Conservation (phyloP, 2,113 vertebrate species). For the Turdus rufiventris region DNA sequence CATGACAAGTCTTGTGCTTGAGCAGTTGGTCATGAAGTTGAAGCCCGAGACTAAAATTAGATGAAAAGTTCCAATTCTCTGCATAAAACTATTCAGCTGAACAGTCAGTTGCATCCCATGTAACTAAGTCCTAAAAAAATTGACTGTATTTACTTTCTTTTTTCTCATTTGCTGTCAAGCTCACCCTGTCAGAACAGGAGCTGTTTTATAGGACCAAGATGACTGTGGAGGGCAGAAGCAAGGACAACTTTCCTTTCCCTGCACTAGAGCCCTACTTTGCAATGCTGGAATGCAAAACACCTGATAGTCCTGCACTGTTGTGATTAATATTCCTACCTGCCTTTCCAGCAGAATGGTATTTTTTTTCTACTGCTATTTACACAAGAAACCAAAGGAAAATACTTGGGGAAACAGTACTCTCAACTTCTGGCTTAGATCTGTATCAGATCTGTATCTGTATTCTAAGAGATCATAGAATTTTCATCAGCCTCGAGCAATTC, state of each 20-base stretch:
- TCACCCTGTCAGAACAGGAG: background rate
- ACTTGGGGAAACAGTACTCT: background rate
- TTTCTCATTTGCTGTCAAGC: background rate
- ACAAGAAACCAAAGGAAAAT: background rate
- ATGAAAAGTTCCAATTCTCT: background rate
- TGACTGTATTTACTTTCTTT: conserved; percentile 6
- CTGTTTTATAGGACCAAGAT: background rate
- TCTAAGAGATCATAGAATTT: background rate
- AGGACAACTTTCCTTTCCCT: background rate
- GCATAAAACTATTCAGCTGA: background rate
- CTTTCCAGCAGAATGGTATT: background rate
- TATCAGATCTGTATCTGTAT: background rate
- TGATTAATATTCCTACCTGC: background rate
- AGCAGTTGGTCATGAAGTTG: background rate
- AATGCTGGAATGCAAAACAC: background rate
- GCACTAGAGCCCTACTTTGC: background rate
- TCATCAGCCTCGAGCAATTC: background rate
- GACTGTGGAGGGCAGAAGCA: background rate
- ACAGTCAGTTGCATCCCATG: conserved; percentile 3
- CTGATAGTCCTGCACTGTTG: background rate
- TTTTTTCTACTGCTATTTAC: background rate
- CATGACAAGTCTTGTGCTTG: background rate
- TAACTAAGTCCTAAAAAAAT: background rate
- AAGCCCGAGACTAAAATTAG: background rate
- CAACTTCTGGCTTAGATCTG: background rate